phyloP scores from a whole-genome alignment of 2,888 invertebrate genomes.

The Brachynemurus nebulosus region DNA sequence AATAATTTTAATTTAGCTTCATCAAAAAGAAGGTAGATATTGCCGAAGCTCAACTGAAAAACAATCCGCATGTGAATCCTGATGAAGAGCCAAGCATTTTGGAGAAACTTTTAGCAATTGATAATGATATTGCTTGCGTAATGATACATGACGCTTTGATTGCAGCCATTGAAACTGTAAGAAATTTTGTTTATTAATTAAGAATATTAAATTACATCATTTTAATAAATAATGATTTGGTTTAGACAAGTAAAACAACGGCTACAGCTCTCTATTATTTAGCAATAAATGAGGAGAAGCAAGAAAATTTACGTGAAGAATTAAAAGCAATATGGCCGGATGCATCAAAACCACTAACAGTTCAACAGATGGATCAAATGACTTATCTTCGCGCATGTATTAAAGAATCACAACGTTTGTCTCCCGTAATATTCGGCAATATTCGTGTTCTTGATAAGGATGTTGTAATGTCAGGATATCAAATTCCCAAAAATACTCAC shows the following conservation, averaged over 20 bases:
- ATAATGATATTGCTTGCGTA: constrained; percentile 44
- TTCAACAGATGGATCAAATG: constrained; percentile 45
- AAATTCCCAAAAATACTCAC: constrained; percentile 27
- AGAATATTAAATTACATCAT: constrained; percentile 21
- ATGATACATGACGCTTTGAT: constrained; percentile 57
- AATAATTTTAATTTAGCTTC: constrained; percentile 19
- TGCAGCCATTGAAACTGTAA: constrained; percentile 60
- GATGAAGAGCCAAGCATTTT: constrained; percentile 39
- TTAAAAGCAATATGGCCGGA: constrained; percentile 34
- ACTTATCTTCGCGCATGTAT: constrained; percentile 57
- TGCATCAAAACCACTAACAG: constrained; percentile 34
- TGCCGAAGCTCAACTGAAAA: constrained; percentile 21
- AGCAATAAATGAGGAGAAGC: constrained; percentile 48
- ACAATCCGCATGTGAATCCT: constrained; percentile 26
- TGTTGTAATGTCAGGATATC: constrained; percentile 27
- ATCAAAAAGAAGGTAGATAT: constrained; percentile 24
- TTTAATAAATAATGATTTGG: too few species aligned
- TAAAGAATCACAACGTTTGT: constrained; percentile 47
- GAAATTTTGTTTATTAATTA: background rate
- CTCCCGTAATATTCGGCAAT: constrained; percentile 22
- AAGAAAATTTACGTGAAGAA: constrained; percentile 47
- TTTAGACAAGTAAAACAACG: constrained; percentile 63
- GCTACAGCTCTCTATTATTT: constrained; percentile 60
- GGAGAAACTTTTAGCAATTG: constrained; percentile 45
- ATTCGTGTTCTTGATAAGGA: constrained; percentile 24